Percentiles rank a stretch among this genome's conserved stretches.
These are phyloP conservation scores for Augiades crinisus DNA, from an alignment of 2,888 invertebrate genomes.

Conservation along the genomic window DNA sequence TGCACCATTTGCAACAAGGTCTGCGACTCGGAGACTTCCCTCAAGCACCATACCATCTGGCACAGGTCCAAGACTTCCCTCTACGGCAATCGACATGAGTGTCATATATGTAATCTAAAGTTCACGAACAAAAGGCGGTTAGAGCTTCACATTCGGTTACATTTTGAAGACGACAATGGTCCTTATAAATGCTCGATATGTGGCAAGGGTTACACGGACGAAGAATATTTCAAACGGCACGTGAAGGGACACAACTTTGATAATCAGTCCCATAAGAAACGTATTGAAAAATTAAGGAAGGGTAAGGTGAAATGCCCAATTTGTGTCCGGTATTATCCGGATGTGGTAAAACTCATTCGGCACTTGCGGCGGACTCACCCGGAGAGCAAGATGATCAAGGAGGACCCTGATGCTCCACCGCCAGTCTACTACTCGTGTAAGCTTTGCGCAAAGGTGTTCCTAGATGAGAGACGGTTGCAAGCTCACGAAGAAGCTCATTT, in stretches of 20 bases:
- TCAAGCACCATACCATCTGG: conserved; percentile 70
- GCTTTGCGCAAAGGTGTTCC: conserved; percentile 69
- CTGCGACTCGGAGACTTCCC: conserved; percentile 64
- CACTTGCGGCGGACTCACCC: conserved; percentile 71
- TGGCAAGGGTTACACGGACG: conserved; percentile 76
- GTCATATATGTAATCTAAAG: conserved; percentile 65
- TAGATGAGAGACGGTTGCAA: conserved; percentile 58
- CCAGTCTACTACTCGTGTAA: conserved; percentile 63
- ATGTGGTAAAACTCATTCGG: conserved; percentile 66
- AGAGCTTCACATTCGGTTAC: conserved; percentile 69
- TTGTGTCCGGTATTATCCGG: conserved; percentile 64
- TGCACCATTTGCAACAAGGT: conserved; percentile 71
- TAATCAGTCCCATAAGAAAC: conserved; percentile 61
- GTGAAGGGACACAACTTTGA: conserved; percentile 79
- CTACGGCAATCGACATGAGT: conserved; percentile 68
- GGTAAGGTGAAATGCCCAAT: conserved; percentile 73
- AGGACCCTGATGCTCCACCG: conserved; percentile 72
- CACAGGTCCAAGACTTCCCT: conserved; percentile 68
- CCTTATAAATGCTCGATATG: conserved; percentile 76
- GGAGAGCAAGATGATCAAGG: conserved; percentile 76
- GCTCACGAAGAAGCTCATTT: conserved; percentile 65
- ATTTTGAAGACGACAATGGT: conserved; percentile 75
- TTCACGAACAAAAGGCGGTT: conserved; percentile 73
- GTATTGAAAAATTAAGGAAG: conserved; percentile 63
- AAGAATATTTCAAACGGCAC: conserved; percentile 71